These are phyloP conservation scores for Cladopsammia gracilis DNA, from an alignment of 64 coral and sea anemone genomes.

Conservation along the genomic window DNA sequence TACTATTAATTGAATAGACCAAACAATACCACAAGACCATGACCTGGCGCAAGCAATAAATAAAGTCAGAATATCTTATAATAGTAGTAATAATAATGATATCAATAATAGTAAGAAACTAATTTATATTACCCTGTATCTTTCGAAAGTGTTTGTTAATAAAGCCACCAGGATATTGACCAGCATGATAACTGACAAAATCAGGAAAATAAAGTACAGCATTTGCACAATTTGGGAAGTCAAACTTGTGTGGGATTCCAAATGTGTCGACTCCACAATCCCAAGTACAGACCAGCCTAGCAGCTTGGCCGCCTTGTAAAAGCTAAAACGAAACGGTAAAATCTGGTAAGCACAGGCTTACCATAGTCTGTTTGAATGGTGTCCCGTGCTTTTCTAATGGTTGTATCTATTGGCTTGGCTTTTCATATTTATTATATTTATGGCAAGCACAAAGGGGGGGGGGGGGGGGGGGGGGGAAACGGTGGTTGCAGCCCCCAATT, in stretches of 20 bases:
- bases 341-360: too few relatives aligned
- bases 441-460: too few relatives aligned
- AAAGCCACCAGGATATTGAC: constrained; percentile 59
- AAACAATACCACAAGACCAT: too few relatives aligned
- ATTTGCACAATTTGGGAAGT: not conserved
- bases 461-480: too few relatives aligned
- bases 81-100: not conserved
- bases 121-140: constrained; percentile 16
- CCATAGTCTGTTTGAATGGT: too few relatives aligned
- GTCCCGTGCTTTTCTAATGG: too few relatives aligned
- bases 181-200: constrained; percentile 59
- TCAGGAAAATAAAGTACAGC: constrained; percentile 38
- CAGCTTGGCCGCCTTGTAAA: not conserved
- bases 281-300: constrained; percentile 58
- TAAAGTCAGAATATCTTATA: not conserved
- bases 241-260: not conserved
- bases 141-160: constrained; percentile 19
- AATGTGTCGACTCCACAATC: not conserved
- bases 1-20: too few relatives aligned
- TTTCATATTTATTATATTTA: too few relatives aligned
- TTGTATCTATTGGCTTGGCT: too few relatives aligned
- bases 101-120: not conserved
- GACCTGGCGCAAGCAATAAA: too few relatives aligned
- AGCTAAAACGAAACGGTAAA: not conserved
- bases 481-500: too few relatives aligned